A percentile compares a stretch with the other conserved stretches of the same genome.
These are phyloP conservation scores for Cepaea hortensis DNA, from an alignment of 2,888 invertebrate species.

Conservation along the genomic window DNA sequence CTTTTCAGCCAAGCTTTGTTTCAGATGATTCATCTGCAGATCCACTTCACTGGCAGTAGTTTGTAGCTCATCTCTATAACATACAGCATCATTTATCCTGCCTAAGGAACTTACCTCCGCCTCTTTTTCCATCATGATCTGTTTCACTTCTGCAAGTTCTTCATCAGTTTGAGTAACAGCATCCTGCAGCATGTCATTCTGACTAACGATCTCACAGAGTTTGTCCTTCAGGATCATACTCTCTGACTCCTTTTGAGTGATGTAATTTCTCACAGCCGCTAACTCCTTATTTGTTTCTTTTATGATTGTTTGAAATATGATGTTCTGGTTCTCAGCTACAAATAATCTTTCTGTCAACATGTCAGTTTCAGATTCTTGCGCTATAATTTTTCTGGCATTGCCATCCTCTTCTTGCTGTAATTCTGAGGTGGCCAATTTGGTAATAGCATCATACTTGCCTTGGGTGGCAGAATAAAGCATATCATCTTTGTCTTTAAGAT, in stretches of 20 bases:
- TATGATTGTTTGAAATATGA: not conserved
- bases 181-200: not conserved
- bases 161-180: not conserved
- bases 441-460: not conserved
- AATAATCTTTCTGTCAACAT: too few species aligned
- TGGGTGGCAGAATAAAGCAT: not conserved
- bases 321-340: too few species aligned
- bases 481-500: constrained; percentile 17
- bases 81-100: constrained; percentile 5
- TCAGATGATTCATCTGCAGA: not conserved
- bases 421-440: not conserved
- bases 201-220: not conserved
- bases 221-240: not conserved
- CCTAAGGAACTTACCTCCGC: not conserved
- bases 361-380: constrained; percentile 6
- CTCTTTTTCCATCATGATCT: not conserved
- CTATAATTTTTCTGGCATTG: not conserved
- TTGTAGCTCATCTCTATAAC: not conserved
- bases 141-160: not conserved
- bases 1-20: constrained; percentile 24
- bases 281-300: not conserved
- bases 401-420: not conserved
- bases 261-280: not conserved
- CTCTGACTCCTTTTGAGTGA: constrained; percentile 13
- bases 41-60: not conserved